Evolutionary conservation across 2,113 vertebrate genomes (phyloP).

Genomic region (Halcyon malimbica): DNA sequence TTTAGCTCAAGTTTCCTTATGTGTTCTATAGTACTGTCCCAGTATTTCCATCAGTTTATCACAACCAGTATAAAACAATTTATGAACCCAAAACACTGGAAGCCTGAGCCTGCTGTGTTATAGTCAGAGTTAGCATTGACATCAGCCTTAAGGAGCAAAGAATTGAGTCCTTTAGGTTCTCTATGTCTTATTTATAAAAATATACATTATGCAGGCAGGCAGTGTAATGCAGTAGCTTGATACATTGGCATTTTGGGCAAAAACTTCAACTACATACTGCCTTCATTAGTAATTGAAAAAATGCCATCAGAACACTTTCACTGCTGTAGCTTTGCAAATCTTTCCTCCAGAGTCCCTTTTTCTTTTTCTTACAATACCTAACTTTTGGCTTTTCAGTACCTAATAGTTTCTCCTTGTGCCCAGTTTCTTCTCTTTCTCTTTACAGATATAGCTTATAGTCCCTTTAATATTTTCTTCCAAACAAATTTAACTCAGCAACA

Average conservation of each 20-base stretch:
- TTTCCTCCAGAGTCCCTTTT: not conserved
- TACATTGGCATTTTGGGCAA: not conserved
- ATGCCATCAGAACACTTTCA: not conserved
- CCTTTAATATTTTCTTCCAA: not conserved
- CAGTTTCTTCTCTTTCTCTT: not conserved
- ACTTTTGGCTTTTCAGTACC: not conserved
- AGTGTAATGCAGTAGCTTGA: not conserved
- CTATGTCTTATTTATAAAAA: not conserved
- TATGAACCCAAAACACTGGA: not conserved
- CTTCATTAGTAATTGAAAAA: not conserved
- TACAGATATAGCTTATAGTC: not conserved
- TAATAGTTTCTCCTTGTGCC: not conserved
- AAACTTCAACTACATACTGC: not conserved
- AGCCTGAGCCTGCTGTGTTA: not conserved
- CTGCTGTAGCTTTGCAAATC: not conserved
- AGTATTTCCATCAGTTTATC: not conserved
- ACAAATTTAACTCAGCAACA: not conserved
- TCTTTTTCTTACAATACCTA: not conserved
- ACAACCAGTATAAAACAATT: not conserved
- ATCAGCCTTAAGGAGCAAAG: not conserved
- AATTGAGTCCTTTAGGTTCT: not conserved
- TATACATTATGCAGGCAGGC: fast-evolving
- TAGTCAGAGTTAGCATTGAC: not conserved
- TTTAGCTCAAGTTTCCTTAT: not conserved
- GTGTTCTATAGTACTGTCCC: not conserved